Evolutionary conservation across 2,113 vertebrate species (phyloP), one percentile per base, ranked within the genome.

Genomic region (Morone saxatilis): DNA sequence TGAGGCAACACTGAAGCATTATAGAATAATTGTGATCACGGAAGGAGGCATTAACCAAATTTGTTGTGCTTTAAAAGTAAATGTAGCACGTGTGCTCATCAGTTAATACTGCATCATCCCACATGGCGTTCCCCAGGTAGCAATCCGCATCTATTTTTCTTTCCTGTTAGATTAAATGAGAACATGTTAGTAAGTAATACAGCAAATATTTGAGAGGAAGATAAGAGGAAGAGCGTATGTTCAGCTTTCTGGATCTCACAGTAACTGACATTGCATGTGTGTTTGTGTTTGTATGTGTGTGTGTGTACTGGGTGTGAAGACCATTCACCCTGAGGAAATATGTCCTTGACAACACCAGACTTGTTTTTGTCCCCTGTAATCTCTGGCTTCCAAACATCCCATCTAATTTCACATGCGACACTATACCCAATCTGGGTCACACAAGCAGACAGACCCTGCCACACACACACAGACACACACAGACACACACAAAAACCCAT

Each of bases 371-470:
- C 65, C 72, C 14, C 17, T 20, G 63, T 89, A 88, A 90, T 87
- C 87, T 82, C 73, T 19, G 2, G 8, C 48, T 61, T 53, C 54
- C 17, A 54, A 85, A 83, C 67, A 74, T 79, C 68, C 68, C 76
- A 73, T 87, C 63, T 47, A 56, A 86, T 91, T 91, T 83, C 62
- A 48, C 48, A 71, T 73, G 56, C 5, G 0, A 12, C 68, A 41
- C 80, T 68, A 13, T 51, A 31, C 41, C 9, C 53, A 48, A 94
- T 91, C 81, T 92, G 91, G 91, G 89, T 93, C 91, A 92, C 62
- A 68, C 68, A 71, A 62, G 62, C 45, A 89, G 86, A 84, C 87
- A 56, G 74, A 50, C 65, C 47, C n/a, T 10, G 12, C 50, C 43
- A 38, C 67, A 53, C 74, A 71, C 53, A 72, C 51, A 62, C 43